A percentile compares a stretch with the other conserved stretches of the same genome.
Conservation (phyloP, 2,113 vertebrate species). For the Rhea americana region DNA sequence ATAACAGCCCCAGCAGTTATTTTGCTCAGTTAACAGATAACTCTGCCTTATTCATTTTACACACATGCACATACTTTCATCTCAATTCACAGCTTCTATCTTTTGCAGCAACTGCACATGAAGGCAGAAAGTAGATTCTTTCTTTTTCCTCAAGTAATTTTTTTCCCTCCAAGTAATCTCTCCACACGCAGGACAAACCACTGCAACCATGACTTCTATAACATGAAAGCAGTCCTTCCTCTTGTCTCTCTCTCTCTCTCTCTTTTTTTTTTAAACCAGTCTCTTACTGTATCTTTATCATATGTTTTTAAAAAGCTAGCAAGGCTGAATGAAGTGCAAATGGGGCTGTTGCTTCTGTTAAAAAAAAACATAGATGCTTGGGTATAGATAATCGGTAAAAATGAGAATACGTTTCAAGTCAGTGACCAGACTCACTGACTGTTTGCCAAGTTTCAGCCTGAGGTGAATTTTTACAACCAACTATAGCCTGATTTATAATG, state of each 20-base stretch:
- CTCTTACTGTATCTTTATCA: background rate
- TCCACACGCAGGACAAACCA: background rate
- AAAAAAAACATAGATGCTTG: background rate
- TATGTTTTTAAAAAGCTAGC: background rate
- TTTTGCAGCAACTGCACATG: background rate
- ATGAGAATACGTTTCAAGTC: background rate
- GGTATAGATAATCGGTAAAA: background rate
- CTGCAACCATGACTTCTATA: background rate
- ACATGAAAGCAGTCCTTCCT: background rate
- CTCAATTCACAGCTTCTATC: background rate
- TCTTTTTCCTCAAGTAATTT: background rate
- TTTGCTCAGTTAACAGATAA: background rate
- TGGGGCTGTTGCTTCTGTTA: background rate
- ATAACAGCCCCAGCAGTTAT: fast-evolving
- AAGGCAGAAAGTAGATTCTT: background rate
- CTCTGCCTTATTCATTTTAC: background rate
- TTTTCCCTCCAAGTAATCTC: background rate
- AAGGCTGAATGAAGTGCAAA: background rate
- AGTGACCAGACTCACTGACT: background rate
- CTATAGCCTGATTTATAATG: background rate
- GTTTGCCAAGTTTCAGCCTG: background rate
- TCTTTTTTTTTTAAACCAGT: background rate
- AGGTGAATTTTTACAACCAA: background rate
- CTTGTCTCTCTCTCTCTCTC: background rate
- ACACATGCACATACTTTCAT: background rate